Conservation (phyloP, 2,888 invertebrate species). For the Smittia aterrima region DNA sequence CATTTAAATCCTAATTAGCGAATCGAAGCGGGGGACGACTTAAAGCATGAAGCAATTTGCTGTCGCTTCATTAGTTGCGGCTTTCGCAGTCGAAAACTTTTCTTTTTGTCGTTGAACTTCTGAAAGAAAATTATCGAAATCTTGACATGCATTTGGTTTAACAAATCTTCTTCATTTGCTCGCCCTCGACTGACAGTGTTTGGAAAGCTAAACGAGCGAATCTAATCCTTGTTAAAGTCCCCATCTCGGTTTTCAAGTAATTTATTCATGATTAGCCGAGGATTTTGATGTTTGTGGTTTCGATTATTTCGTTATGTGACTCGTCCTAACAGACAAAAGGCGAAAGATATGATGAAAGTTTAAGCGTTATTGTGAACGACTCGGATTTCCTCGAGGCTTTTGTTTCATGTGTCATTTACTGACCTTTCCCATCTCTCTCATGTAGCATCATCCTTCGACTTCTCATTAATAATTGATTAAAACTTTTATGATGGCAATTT, state of each 20-base stretch:
- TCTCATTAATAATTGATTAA: slow-evolving; percentile 3
- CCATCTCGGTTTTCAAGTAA: neutral
- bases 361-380: neutral
- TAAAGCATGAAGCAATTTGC: slow-evolving; percentile 6
- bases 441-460: neutral
- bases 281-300: neutral
- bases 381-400: neutral
- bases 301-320: neutral
- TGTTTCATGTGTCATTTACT: neutral
- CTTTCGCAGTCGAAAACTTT: neutral
- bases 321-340: neutral
- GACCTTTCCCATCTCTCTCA: neutral
- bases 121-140: too few species aligned
- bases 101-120: too few species aligned
- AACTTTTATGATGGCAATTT: neutral
- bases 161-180: too few species aligned
- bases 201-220: too few species aligned
- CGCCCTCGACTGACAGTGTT: too few species aligned
- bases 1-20: neutral
- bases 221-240: too few species aligned
- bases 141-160: too few species aligned
- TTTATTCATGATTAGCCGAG: neutral
- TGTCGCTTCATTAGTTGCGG: neutral
- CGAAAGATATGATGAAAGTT: neutral
- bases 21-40: neutral